Percentiles rank a stretch among this genome's conserved stretches.
These are phyloP conservation scores for Desmophyllum pertusum DNA, from an alignment of 92 coral and sea anemone species.

Conservation along the genomic window DNA sequence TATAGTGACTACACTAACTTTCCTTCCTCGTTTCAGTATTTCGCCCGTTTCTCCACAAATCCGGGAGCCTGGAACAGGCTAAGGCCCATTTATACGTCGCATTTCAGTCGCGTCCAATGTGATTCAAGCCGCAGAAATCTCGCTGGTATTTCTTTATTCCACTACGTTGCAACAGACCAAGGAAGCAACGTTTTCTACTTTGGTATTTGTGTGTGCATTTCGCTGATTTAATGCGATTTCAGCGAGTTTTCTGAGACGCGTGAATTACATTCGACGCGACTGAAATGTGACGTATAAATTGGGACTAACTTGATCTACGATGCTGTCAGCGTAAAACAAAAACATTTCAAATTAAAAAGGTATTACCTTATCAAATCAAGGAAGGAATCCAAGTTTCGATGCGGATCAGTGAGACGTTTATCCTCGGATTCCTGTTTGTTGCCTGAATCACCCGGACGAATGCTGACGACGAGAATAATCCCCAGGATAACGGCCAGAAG, in stretches of 20 bases:
- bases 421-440: conserved; percentile 11
- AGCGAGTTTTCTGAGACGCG: too few relatives aligned
- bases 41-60: too few relatives aligned
- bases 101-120: too few relatives aligned
- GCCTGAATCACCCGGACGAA: conserved; percentile 72
- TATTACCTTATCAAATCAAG: conserved; percentile 73
- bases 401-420: conserved; percentile 47
- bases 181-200: not conserved
- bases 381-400: conserved; percentile 73
- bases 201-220: too few relatives aligned
- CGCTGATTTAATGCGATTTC: too few relatives aligned
- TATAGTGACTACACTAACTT: too few relatives aligned
- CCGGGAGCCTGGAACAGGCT: too few relatives aligned
- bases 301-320: not conserved
- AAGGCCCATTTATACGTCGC: too few relatives aligned
- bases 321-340: not conserved
- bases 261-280: too few relatives aligned
- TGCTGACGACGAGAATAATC: conserved; percentile 66
- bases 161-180: not conserved
- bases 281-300: not conserved
- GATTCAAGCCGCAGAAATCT: too few relatives aligned
- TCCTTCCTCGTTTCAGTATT: too few relatives aligned
- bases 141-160: too few relatives aligned
- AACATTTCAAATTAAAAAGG: not conserved
- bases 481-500: conserved; percentile 73